Conservation (phyloP, 2,797 vertebrate species). For the Pseudopleuronectes americanus region DNA sequence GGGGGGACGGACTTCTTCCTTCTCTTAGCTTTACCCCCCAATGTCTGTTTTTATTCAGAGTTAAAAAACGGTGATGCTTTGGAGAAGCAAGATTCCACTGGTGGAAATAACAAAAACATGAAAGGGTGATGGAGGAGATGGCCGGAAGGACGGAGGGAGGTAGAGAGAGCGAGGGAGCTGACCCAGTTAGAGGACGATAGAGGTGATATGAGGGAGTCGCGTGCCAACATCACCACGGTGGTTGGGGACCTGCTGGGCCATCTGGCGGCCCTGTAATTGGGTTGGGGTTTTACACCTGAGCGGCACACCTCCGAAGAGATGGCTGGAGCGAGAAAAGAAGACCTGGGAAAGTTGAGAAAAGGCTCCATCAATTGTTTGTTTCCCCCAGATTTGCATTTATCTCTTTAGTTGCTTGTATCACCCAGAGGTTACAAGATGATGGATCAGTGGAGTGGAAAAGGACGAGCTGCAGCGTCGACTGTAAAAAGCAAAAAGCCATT, state of each 20-base stretch:
- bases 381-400: slow-evolving; percentile 10
- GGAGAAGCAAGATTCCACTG: slow-evolving; percentile 23
- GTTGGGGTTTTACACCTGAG: slow-evolving; percentile 83
- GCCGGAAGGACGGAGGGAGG: slow-evolving; percentile 44
- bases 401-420: background rate
- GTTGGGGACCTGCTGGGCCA: slow-evolving; percentile 81
- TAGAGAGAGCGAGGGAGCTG: slow-evolving; percentile 54
- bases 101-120: slow-evolving; percentile 1
- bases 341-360: slow-evolving; percentile 13
- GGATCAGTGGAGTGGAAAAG: slow-evolving; percentile 20
- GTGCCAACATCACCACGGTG: slow-evolving; percentile 60
- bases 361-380: slow-evolving; percentile 13
- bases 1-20: background rate
- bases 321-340: slow-evolving; percentile 24
- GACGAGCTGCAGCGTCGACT: slow-evolving; percentile 10
- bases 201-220: slow-evolving; percentile 59
- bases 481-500: slow-evolving; percentile 33
- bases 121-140: slow-evolving; percentile 55
- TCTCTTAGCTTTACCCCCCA: background rate
- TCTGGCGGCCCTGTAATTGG: slow-evolving; percentile 84
- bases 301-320: slow-evolving; percentile 62
- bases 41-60: background rate
- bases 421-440: slow-evolving; percentile 11
- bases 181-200: slow-evolving; percentile 66
- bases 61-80: background rate